Evolutionary conservation across 2,888 invertebrate species (phyloP).

Genomic region (Yponomeuta cagnagella): DNA sequence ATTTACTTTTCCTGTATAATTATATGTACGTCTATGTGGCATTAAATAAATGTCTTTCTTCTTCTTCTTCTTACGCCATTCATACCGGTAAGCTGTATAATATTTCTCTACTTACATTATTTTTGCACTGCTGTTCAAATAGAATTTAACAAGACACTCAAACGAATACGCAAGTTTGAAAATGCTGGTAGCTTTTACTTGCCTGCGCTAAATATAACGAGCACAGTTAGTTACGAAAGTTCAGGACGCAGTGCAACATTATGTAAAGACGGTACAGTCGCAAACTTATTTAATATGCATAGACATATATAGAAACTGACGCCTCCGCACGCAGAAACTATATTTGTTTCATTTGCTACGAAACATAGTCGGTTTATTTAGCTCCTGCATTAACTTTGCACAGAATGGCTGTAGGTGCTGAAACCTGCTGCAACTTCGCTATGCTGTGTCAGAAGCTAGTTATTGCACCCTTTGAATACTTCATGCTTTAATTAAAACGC

Average conservation of each 20-base stretch:
- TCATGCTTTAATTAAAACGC: conserved; percentile 58
- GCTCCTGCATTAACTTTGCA: no score
- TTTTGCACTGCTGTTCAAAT: neutral
- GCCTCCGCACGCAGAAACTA: neutral
- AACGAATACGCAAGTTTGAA: neutral
- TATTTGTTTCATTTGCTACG: no score
- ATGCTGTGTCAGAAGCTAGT: conserved; percentile 28
- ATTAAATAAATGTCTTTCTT: no score
- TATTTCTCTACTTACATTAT: no score
- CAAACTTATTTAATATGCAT: neutral
- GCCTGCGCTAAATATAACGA: neutral
- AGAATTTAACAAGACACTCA: neutral
- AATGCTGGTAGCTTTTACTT: neutral
- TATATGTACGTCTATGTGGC: no score
- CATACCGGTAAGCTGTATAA: no score
- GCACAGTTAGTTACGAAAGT: neutral
- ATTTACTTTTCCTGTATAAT: no score
- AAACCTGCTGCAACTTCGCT: conserved; percentile 5
- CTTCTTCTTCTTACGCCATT: no score
- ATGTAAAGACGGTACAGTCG: neutral
- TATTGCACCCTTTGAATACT: conserved; percentile 56
- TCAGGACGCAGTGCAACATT: neutral
- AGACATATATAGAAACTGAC: neutral
- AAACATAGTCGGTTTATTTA: no score
- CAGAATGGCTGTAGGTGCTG: no score